Evolutionary conservation across 2,888 invertebrate genomes (phyloP), one percentile per base, ranked within the genome.

Genomic region (Phaonia tiefii): DNA sequence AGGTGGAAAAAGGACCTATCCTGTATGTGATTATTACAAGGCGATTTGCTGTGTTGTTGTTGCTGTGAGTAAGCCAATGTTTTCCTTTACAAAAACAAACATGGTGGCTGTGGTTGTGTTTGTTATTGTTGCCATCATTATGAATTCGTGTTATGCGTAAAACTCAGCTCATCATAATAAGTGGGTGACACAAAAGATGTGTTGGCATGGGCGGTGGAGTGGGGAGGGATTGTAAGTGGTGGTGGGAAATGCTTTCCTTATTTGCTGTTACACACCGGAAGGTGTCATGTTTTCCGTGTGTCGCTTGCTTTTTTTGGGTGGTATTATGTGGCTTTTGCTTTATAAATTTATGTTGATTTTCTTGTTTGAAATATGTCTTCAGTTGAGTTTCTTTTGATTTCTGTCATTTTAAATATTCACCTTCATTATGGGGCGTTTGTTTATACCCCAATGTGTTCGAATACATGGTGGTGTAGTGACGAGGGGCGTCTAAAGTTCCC

Each of bases 391-490:
- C 25, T 7, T 80, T 71, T 73, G 76, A 77, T 81, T 76, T 74
- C 66, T 80, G 82, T 66, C 81, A 83, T 79, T 78, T 80, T 83
- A 20, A 66, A 79, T 44, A 78, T 72, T 70, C 26, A 31, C 60
- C 60, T 74, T 71, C 22, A 31, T 42, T 63, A 39, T 15, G 11
- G 60, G 60, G n/a, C 44, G 49, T 31, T 58, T 71, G 39, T 26
- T 67, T 74, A 10, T 17, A 3, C 17, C 39, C 20, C 15, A n/a
- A 49, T 51, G 63, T 15, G 8, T 1, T n/a, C n/a, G n/a, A n/a
- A n/a, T n/a, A n/a, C n/a, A n/a, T 11, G 13, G 7, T 73, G 11
- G 26, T 7, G 10, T 56, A n/a, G n/a, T n/a, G n/a, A n/a, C n/a
- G n/a, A n/a, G 13, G 20, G 20, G 65, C 17, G 42, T 20, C 22